Base-by-base conservation (phyloP, 2,113 vertebrate species). In the Charadrius vociferus region DNA sequence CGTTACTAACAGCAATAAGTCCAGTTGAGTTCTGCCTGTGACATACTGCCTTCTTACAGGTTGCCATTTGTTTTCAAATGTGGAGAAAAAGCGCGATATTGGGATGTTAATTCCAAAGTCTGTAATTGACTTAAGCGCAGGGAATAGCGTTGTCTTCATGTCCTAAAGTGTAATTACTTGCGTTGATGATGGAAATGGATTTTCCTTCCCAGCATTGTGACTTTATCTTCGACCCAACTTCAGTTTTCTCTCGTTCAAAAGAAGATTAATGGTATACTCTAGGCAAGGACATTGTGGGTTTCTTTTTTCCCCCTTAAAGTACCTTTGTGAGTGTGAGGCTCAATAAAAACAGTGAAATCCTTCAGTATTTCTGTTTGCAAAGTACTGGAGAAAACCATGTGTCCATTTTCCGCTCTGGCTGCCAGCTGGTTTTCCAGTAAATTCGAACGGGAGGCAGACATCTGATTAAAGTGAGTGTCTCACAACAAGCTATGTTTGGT, bases 391-490 rank as follows among this genome's bases (percentile, higher is more conserved):
- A 88, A 97, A 97, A 93, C 52, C 82, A 89, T 67, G 84, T 95
- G 93, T 95, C 88, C 67, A 4, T 95, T 97, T 96, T 97, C 95
- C 96, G 55, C 22, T 32, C 90, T 20, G 58, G 74, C 86, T 94
- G 90, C 96, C 95, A 95, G 7, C 43, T 68, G 78, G 45, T 89
- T 95, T 95, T 97, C 91, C 92, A 94, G 95, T 96, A 94, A 96
- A 90, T 92, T 85, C 37, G 8, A 86, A 86, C 53, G 90, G 91
- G 79, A 90, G 83, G 79, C 66, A 95, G 81, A 80, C 88, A 59
- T 95, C 74, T 65, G 91, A 93, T 91, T 96, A 59, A 93, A 93
- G 41, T 30, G 41, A 82, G 30, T 73, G 68, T 85, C 87, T 94
- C 53, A 84, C 77, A 95, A 94, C 93, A 93, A 86, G 49, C 55